phyloP scores from a whole-genome alignment of 2,113 vertebrate genomes.

The Scolopax mira region DNA sequence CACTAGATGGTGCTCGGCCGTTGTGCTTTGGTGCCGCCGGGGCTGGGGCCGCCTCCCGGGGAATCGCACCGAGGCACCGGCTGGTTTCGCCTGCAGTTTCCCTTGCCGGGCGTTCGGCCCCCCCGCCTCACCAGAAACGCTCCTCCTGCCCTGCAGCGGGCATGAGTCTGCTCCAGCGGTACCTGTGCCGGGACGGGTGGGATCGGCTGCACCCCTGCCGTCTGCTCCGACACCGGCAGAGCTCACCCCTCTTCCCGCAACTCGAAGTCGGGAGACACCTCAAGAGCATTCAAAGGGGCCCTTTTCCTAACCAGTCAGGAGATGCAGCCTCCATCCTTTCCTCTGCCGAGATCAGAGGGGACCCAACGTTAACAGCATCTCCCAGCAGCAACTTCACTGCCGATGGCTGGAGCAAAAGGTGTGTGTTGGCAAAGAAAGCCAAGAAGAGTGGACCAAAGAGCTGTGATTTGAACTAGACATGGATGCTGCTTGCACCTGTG shows the following conservation, averaged over 20 bases:
- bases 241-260: not conserved
- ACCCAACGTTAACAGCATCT: not conserved
- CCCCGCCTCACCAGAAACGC: fast-evolving
- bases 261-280: not conserved
- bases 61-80: fast-evolving
- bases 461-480: fast-evolving
- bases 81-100: fast-evolving
- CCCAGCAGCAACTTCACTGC: not conserved
- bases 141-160: not conserved
- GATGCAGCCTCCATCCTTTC: not conserved
- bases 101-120: not conserved
- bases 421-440: not conserved
- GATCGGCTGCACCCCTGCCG: not conserved
- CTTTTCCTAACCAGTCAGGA: not conserved
- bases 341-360: not conserved
- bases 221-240: not conserved
- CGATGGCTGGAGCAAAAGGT: not conserved
- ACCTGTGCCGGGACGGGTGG: not conserved
- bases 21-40: not conserved
- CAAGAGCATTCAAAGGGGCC: not conserved
- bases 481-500: not conserved
- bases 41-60: not conserved
- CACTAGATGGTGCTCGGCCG: constrained; percentile 61
- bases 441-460: not conserved
- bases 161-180: too few relatives aligned